phyloP scores from a whole-genome alignment of 2,888 invertebrate genomes.

The Athalia cordata region DNA sequence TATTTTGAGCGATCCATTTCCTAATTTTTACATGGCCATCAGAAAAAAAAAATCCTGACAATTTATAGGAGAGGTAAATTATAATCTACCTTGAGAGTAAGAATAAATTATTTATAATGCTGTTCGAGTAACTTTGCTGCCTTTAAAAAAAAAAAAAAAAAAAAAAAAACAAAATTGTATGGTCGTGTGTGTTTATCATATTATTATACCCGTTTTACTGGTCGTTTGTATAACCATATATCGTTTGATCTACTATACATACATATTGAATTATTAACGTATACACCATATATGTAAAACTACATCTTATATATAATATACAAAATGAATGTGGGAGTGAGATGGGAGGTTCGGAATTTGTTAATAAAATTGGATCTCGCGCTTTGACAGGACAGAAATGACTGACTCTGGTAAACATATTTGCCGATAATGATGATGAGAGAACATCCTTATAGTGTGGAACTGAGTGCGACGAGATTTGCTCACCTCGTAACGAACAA shows the following conservation, averaged over 20 bases:
- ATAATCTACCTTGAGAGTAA: conserved; percentile 18
- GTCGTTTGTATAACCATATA: background rate
- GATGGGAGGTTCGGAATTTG: no score
- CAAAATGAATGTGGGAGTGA: no score
- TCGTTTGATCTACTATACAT: background rate
- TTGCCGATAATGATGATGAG: no score
- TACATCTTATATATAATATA: background rate
- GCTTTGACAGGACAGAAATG: no score
- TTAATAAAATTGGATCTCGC: no score
- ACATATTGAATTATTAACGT: conserved; percentile 8
- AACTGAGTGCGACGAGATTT: no score
- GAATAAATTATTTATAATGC: conserved; percentile 49
- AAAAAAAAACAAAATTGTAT: conserved; percentile 10
- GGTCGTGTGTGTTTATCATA: conserved; percentile 29
- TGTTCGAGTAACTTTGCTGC: conserved; percentile 62
- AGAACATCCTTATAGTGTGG: no score
- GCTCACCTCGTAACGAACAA: no score
- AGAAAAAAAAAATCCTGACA: no score
- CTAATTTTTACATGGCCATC: no score
- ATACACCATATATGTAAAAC: background rate
- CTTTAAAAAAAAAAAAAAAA: conserved; percentile 49
- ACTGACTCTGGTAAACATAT: no score
- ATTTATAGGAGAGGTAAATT: background rate
- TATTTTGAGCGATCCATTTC: no score
- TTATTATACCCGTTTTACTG: conserved; percentile 9